Evolutionary conservation across 2,888 invertebrate species (phyloP), one percentile per base, ranked within the genome.

Genomic region (Tetrapedia diversipes): DNA sequence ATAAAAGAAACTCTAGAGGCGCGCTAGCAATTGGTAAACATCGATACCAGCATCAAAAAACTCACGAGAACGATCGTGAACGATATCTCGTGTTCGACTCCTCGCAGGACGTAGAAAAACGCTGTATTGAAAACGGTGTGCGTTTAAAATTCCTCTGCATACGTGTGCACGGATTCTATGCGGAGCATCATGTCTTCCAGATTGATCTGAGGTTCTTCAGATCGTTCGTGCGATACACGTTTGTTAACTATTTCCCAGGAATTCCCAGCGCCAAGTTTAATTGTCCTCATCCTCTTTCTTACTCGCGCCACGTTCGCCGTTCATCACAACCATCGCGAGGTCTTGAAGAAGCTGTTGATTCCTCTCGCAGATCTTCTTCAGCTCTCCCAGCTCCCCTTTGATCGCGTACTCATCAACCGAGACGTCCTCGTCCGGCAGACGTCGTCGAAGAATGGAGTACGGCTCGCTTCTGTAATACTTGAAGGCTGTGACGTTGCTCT

Each of bases 291-390:
- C 79, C 70, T 84, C 68, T 54, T 68, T 70, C n/a, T 37, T 68
- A 22, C 72, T 67, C 16, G 56, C 41, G 57, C 64, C 68, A 39
- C 70, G 71, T 27, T 83, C 79, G 39, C 85, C 82, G 43, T 71
- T 59, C 16, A 64, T 56, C 41, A 90, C 67, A 4, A 77, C 77
- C 37, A 79, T 78, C 45, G 88, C 76, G 11, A 90, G 84, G 61
- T 90, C 88, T 32, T 86, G 87, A 59, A 90, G 89, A n/a, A 90
- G 82, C 73, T 86, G 79, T 49, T 87, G 86, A 78, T 90, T 90
- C 39, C 80, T 88, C 57, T 89, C 88, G 63, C 90, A 90, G 22
- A 90, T 88, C 41, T 86, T 86, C 22, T 80, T 87, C 29, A 90
- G 67, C 41, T 89, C 89, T 2, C 82, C 54, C 11, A 90, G 83